These are phyloP conservation scores for Ditylenchus weischeri DNA, from an alignment of 2,888 invertebrate genomes.

Conservation along the genomic window DNA sequence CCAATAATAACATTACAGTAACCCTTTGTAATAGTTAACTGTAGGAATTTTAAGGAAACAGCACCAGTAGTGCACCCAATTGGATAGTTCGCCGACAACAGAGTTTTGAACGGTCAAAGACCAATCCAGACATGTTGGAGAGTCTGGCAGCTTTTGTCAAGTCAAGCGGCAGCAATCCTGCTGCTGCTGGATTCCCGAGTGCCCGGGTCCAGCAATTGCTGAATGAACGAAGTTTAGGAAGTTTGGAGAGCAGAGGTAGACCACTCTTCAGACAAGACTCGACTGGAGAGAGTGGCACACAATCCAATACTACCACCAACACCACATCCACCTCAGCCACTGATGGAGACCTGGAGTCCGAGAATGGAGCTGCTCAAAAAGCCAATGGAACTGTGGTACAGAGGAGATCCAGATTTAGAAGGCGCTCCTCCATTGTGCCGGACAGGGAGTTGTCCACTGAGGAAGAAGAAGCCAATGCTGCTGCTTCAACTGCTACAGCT, in stretches of 20 bases:
- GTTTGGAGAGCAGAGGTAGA: conserved; percentile 7
- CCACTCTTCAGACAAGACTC: conserved; percentile 7
- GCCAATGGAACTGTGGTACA: conserved; percentile 1
- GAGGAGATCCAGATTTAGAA: conserved; percentile 11
- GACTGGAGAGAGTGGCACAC: conserved; percentile 20
- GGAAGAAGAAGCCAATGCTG: conserved; percentile 9
- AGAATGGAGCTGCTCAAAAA: not conserved
- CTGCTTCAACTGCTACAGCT: conserved; percentile 1
- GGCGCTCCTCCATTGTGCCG: conserved; percentile 33
- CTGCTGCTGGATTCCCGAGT: conserved; percentile 4
- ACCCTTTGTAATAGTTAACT: too few relatives aligned
- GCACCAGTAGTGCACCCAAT: too few relatives aligned
- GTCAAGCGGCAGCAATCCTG: conserved; percentile 2
- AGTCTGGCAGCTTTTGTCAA: conserved; percentile 38
- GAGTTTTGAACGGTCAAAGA: conserved; percentile 71
- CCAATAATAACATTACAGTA: too few relatives aligned
- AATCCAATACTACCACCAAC: not conserved
- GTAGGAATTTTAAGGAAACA: too few relatives aligned
- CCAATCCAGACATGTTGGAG: conserved; percentile 55
- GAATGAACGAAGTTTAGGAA: conserved; percentile 5
- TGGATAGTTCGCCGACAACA: not conserved
- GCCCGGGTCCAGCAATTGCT: conserved; percentile 25
- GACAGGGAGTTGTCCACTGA: conserved; percentile 44
- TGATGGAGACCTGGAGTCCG: conserved; percentile 8
- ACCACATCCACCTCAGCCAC: conserved; percentile 19